These are phyloP conservation scores for Cephus spinipes DNA, from an alignment of 2,888 invertebrate species.

Conservation along the genomic window DNA sequence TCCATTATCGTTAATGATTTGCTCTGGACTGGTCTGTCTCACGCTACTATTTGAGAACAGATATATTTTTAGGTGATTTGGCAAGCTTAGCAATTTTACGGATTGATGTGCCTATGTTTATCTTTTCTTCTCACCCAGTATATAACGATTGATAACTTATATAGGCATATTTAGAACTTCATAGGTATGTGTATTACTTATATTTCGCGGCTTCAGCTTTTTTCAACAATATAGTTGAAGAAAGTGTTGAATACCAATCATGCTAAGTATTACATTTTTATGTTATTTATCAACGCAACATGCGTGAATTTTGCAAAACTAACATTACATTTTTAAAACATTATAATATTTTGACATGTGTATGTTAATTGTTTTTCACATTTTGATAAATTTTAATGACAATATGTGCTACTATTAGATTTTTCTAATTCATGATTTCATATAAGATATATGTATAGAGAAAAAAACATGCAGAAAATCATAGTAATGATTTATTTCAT, in stretches of 20 bases:
- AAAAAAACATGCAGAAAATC: neutral
- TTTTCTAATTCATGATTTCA: neutral
- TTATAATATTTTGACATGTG: neutral
- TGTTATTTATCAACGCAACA: no score
- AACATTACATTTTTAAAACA: neutral
- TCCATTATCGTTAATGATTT: conserved; percentile 71
- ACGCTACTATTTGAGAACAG: neutral
- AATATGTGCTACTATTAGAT: neutral
- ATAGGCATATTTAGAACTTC: neutral
- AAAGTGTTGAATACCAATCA: neutral
- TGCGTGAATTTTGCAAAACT: neutral
- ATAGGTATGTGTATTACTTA: no score
- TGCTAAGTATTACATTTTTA: no score
- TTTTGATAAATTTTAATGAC: neutral
- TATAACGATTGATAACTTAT: neutral
- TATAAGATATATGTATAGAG: neutral
- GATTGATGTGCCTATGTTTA: neutral
- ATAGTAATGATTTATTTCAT: neutral
- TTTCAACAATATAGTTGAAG: no score
- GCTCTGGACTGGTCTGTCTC: neutral
- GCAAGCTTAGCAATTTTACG: neutral
- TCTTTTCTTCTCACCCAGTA: neutral
- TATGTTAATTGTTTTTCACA: neutral
- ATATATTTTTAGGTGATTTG: conserved; percentile 7
- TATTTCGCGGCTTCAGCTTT: no score